Conservation (phyloP, 2,888 invertebrate genomes). For the Heliconius sara region DNA sequence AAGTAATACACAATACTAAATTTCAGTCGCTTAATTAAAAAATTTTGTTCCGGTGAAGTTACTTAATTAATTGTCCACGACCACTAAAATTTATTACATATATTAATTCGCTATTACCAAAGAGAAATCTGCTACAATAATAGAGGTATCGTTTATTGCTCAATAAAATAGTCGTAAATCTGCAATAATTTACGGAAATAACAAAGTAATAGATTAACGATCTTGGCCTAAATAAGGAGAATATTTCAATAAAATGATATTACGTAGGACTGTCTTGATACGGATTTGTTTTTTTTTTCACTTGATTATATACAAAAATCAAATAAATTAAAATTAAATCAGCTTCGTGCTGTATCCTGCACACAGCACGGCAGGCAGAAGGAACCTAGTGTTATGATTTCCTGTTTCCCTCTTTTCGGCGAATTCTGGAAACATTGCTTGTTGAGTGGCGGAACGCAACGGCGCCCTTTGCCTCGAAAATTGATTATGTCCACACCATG, state of each 20-base stretch:
- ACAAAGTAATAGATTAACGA: constrained; percentile 8
- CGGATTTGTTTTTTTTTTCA: background rate
- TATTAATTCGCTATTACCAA: background rate
- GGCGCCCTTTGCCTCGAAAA: too few relatives aligned
- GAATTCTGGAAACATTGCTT: too few relatives aligned
- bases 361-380: too few relatives aligned
- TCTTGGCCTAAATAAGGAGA: constrained; percentile 11
- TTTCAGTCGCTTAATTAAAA: background rate
- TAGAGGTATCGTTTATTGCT: constrained; percentile 7
- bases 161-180: constrained; percentile 11
- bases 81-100: background rate
- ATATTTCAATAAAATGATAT: background rate
- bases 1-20: background rate
- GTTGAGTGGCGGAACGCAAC: too few relatives aligned
- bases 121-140: background rate
- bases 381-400: too few relatives aligned
- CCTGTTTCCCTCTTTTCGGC: too few relatives aligned
- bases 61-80: background rate
- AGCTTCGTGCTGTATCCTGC: too few relatives aligned
- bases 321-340: too few relatives aligned
- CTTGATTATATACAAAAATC: too few relatives aligned
- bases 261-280: background rate
- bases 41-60: background rate
- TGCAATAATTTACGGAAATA: constrained; percentile 16
- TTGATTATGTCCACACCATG: too few relatives aligned